Evolutionary conservation across 2,797 vertebrate species (phyloP).

Genomic region (Eulemur rubriventer): DNA sequence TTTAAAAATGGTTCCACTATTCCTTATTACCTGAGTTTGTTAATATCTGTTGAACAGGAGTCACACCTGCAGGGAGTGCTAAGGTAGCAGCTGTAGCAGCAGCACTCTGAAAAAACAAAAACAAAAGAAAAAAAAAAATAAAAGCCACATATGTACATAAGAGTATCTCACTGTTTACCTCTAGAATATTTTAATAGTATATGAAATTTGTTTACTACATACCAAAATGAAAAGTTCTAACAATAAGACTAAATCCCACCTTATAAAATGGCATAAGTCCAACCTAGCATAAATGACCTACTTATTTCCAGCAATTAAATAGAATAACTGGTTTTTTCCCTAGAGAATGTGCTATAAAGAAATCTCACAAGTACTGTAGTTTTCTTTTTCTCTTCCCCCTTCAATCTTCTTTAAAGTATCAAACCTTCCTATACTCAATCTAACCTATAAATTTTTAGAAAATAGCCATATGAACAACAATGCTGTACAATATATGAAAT

Average conservation of each 20-base stretch:
- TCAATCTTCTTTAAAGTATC: neutral
- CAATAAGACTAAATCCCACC: neutral
- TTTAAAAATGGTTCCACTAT: neutral
- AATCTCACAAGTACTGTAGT: neutral
- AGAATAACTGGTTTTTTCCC: neutral
- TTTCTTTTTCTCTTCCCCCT: neutral
- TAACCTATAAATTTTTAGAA: neutral
- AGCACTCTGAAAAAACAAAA: slow-evolving; percentile 91
- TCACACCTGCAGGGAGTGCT: slow-evolving; percentile 95
- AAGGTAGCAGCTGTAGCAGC: slow-evolving; percentile 97
- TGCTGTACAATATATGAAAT: neutral
- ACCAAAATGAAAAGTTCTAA: neutral
- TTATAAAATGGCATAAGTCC: neutral
- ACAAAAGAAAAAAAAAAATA: neutral
- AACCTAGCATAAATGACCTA: neutral
- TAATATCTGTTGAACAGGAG: slow-evolving; percentile 95
- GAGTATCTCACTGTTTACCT: neutral
- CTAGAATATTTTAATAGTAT: neutral
- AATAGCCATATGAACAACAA: neutral
- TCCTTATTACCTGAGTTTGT: slow-evolving; percentile 92
- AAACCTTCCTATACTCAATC: neutral
- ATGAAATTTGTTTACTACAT: neutral
- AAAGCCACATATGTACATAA: neutral
- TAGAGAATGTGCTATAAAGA: neutral
- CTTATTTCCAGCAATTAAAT: neutral